Conservation (phyloP, 2,113 vertebrate species). For the Arothron firmamentum region DNA sequence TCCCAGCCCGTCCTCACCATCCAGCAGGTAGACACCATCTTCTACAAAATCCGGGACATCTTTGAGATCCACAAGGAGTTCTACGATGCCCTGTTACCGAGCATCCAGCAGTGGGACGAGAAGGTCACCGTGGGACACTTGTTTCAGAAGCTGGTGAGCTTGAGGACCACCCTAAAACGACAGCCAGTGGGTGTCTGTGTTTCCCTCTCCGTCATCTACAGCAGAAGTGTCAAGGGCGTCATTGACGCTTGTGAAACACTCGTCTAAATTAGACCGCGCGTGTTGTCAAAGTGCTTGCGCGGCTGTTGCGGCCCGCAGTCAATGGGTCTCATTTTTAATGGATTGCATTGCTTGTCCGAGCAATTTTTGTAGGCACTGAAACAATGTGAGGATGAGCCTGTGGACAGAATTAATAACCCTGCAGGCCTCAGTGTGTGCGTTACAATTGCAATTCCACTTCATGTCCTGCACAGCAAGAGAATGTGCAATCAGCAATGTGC, state of each 20-base stretch:
- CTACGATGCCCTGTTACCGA: slow-evolving; percentile 88
- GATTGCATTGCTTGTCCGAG: slow-evolving; percentile 15
- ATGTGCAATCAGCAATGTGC: not conserved
- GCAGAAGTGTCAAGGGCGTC: not conserved
- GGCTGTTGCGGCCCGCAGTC: slow-evolving; percentile 9
- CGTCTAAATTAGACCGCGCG: slow-evolving; percentile 13
- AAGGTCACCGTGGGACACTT: slow-evolving; percentile 92
- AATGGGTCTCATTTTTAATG: slow-evolving; percentile 22
- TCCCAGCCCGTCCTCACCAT: slow-evolving; percentile 94
- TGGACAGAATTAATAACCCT: slow-evolving; percentile 3
- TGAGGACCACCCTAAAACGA: slow-evolving; percentile 3
- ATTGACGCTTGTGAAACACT: slow-evolving; percentile 26
- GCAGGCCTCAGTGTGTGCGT: slow-evolving; percentile 7
- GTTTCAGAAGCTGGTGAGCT: slow-evolving; percentile 95
- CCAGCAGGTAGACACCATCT: slow-evolving; percentile 96
- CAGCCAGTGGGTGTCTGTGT: not conserved
- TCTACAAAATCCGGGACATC: slow-evolving; percentile 98
- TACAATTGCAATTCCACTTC: slow-evolving; percentile 1
- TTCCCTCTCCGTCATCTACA: not conserved
- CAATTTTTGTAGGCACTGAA: slow-evolving; percentile 8
- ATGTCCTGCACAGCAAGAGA: not conserved
- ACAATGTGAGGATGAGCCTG: not conserved
- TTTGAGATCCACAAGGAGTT: slow-evolving; percentile 97
- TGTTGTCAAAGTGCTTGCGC: slow-evolving; percentile 6
- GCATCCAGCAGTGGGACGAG: slow-evolving; percentile 95